Evolutionary conservation across 2,888 invertebrate genomes (phyloP), one percentile per base, ranked within the genome.

Genomic region (Eucriotettix oculatus): DNA sequence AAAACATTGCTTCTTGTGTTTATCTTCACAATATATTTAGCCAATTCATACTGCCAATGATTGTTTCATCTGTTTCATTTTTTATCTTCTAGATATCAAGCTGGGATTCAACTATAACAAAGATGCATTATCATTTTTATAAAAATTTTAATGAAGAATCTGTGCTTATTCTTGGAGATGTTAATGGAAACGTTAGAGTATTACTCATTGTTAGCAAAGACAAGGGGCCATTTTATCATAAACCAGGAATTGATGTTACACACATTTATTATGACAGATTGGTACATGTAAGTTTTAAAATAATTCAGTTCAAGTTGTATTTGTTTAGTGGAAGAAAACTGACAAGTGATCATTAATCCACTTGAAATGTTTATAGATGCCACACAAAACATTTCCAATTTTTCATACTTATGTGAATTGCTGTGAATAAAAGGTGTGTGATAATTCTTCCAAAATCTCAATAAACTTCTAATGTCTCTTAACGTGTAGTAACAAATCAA

Each of bases 101-200:
- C 62, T 77, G 86, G 71, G 80, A 83, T 56, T 75, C 78, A 65
- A 82, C 78, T 10, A 74, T 79, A 1, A 72, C 74, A 1, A 72
- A 76, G 29, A 78, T 82, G 77, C 68, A 78, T 70, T 87, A 86
- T 71, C 78, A 80, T 68, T 85, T 84, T 69, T 72, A 76, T 65
- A 69, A 74, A 65, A 76, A 81, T 65, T 67, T 72, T n/a, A 73
- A 76, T 10, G 79, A 81, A 66, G 74, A 79, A 43, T 82, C 84
- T 16, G 79, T 82, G 62, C 72, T 91, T 63, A 71, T 88, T 42
- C 76, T 85, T 63, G 91, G 90, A 1, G 90, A 91, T 71, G 83
- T 79, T 68, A 81, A 80, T 3, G 91, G 92, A 11, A 82, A 80
- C 69, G 78, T 88, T 40, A 78, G 78, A 60, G 74, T 85, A 55